Evolutionary conservation across 2,888 invertebrate genomes (phyloP).

Genomic region (Ectropis crepuscularia): DNA sequence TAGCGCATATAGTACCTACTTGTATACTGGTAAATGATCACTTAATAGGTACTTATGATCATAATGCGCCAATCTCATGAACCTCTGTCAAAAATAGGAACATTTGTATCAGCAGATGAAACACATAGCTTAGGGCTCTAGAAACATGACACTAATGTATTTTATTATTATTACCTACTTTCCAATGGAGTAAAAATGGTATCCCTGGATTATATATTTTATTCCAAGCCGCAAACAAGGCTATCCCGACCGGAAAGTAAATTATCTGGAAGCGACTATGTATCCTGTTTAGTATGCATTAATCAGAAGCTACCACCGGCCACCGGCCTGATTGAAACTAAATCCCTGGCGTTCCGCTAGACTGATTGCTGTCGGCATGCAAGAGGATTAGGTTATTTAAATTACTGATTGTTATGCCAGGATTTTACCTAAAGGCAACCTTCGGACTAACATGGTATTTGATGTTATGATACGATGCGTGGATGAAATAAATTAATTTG

Average conservation of each 20-base stretch:
- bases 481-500: constrained; percentile 1
- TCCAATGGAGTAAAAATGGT: background rate
- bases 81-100: too few relatives aligned
- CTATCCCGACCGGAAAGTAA: constrained; percentile 47
- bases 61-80: too few relatives aligned
- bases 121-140: too few relatives aligned
- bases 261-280: constrained; percentile 56
- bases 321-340: constrained; percentile 79
- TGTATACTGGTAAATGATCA: too few relatives aligned
- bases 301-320: constrained; percentile 71
- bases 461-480: constrained; percentile 6
- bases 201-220: background rate
- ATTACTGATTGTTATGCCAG: constrained; percentile 54
- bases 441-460: constrained; percentile 15
- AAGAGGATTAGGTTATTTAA: constrained; percentile 73
- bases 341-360: constrained; percentile 70
- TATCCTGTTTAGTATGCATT: constrained; percentile 82
- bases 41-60: too few relatives aligned
- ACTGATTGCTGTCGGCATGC: constrained; percentile 72
- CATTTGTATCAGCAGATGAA: too few relatives aligned
- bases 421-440: constrained; percentile 38
- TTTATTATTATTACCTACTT: too few relatives aligned
- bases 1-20: too few relatives aligned
- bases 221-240: constrained; percentile 5
- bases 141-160: too few relatives aligned